phyloP scores from a whole-genome alignment of 2,113 vertebrate species.

The Clarias batrachus region DNA sequence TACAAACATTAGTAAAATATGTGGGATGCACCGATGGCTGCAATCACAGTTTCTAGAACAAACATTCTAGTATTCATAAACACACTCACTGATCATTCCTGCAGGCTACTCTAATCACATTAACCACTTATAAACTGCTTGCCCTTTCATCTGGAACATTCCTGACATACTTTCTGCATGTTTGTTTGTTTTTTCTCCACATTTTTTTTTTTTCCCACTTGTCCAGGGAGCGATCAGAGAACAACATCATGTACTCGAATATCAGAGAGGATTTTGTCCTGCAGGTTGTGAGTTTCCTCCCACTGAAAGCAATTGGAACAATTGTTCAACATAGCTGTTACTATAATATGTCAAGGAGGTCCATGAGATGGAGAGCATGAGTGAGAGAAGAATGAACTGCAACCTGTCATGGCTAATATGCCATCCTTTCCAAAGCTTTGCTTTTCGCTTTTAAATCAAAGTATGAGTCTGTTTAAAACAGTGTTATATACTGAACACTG shows the following conservation, averaged over 20 bases:
- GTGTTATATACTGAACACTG: not conserved
- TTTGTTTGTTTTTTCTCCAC: not conserved
- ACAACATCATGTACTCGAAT: not conserved
- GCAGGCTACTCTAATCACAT: slow-evolving; percentile 31
- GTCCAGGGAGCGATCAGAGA: not conserved
- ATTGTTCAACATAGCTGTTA: not conserved
- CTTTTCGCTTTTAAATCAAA: not conserved
- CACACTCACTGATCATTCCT: not conserved
- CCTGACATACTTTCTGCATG: not conserved
- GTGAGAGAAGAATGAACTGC: not conserved
- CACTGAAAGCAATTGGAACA: not conserved
- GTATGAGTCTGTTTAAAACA: slow-evolving; percentile 17
- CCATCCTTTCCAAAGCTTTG: not conserved
- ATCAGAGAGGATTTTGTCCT: not conserved
- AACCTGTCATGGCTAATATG: slow-evolving; percentile 11
- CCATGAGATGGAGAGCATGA: not conserved
- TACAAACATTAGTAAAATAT: not conserved
- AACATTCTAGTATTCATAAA: not conserved
- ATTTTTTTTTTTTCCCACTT: slow-evolving; percentile 21
- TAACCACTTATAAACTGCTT: slow-evolving; percentile 23
- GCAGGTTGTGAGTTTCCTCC: not conserved
- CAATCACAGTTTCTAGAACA: slow-evolving; percentile 3
- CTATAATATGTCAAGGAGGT: not conserved
- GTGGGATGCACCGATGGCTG: not conserved
- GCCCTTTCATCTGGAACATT: slow-evolving; percentile 19